These are phyloP conservation scores for Lydus trimaculatus DNA, from an alignment of 2,888 invertebrate genomes.

Conservation along the genomic window DNA sequence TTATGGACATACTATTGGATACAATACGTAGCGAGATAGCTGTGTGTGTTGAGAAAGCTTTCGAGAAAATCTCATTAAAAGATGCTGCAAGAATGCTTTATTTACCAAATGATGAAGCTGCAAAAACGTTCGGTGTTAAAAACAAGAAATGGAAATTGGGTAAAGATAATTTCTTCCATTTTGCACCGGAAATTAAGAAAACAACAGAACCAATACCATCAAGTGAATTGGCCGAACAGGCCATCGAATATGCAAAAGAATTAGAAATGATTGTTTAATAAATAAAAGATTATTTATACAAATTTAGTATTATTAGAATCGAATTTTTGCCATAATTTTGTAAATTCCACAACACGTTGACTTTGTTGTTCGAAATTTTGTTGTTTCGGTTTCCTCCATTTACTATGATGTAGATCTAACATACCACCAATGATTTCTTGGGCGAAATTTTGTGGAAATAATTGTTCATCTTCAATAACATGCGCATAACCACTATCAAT, in stretches of 20 bases:
- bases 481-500: slow-evolving; percentile 93
- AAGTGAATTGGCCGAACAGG: slow-evolving; percentile 88
- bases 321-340: slow-evolving; percentile 73
- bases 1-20: slow-evolving; percentile 94
- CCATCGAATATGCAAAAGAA: slow-evolving; percentile 96
- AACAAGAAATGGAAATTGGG: slow-evolving; percentile 85
- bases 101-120: slow-evolving; percentile 77
- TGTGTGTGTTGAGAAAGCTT: slow-evolving; percentile 95
- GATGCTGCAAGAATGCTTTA: slow-evolving; percentile 93
- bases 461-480: slow-evolving; percentile 91
- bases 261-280: slow-evolving; percentile 98
- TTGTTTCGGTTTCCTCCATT: slow-evolving; percentile 84
- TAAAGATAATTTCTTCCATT: slow-evolving; percentile 82
- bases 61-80: slow-evolving; percentile 83
- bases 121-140: slow-evolving; percentile 81
- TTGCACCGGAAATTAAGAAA: slow-evolving; percentile 78
- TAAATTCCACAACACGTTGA: slow-evolving; percentile 77
- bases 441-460: slow-evolving; percentile 90
- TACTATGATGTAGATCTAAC: slow-evolving; percentile 82
- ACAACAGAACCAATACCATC: slow-evolving; percentile 85
- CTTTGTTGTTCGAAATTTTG: slow-evolving; percentile 80
- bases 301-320: slow-evolving; percentile 58
- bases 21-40: slow-evolving; percentile 97
- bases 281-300: slow-evolving; percentile 11
- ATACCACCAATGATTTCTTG: slow-evolving; percentile 97